Evolutionary conservation across 2,888 invertebrate species (phyloP), one percentile per base, ranked within the genome.

Genomic region (Trichacis sp.): DNA sequence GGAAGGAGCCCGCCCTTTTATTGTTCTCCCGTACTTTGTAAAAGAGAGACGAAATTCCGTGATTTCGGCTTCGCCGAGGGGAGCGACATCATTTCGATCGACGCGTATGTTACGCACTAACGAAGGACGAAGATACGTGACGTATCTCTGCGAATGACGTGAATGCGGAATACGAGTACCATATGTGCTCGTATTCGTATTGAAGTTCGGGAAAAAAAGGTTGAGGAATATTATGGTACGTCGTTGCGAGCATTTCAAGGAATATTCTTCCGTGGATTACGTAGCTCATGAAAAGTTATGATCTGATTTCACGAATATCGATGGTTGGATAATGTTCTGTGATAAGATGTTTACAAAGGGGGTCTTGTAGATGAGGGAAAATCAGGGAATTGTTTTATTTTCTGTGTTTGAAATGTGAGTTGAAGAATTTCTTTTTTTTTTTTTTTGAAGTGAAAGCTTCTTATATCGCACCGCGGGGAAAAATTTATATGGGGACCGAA

Each of bases 11-110:
- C 50, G 53, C 60, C 64, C 64, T 65, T 65, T 65, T 65, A 65
- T 65, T 61, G 65, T 65, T 65, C 65, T 54, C 50, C 48, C 40
- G 54, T 36, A 46, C 50, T 55, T 42, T 48, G 64, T 52, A 52
- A 55, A 59, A 64, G 59, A 60, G 64, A 51, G 55, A 53, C 62
- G 56, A 56, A 59, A 59, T 64, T 59, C 64, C 64, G 52, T 48
- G 64, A 55, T 56, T 64, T 59, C 29, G 59, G 47, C 18, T 46
- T 59, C 36, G 58, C 58, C 64, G 33, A 42, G 57, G 64, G 57
- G 59, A 60, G 42, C 29, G 33, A 38, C 40, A 40, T 42, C 29
- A 45, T 47, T 53, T 43, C 45, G 51, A 54, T 54, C 53, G 57
- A 53, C 57, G 43, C 43, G 63, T 48, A 42, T 48, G 62, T 45